phyloP scores from a whole-genome alignment of 2,797 vertebrate species.

The Pelochelys cantorii region DNA sequence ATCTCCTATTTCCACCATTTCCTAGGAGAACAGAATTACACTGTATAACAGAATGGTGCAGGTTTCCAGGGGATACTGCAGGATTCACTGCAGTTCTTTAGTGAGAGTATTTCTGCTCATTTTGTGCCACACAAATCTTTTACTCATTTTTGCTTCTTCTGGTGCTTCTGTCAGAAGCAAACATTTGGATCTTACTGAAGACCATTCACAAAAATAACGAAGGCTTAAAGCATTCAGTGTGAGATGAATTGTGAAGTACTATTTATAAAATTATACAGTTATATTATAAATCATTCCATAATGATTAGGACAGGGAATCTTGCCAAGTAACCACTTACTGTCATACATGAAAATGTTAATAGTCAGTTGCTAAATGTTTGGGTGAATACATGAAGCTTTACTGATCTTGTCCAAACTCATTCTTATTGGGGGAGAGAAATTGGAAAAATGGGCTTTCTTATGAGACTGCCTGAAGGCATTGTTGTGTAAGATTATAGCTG shows the following conservation, averaged over 20 bases:
- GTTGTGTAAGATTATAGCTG: neutral
- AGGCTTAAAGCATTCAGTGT: neutral
- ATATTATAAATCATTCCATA: neutral
- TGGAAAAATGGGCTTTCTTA: neutral
- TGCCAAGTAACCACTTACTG: neutral
- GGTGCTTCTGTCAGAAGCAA: neutral
- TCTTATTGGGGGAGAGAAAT: neutral
- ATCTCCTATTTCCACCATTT: neutral
- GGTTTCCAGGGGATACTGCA: neutral
- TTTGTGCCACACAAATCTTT: neutral
- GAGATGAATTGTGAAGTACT: neutral
- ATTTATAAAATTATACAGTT: neutral
- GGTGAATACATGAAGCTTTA: neutral
- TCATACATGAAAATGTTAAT: neutral
- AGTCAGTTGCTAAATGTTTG: neutral
- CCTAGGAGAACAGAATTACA: neutral
- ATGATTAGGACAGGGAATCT: neutral
- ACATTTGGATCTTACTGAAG: neutral
- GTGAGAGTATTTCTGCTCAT: too few species aligned
- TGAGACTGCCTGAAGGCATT: neutral
- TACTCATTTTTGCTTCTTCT: slow-evolving; percentile 1
- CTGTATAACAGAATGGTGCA: neutral
- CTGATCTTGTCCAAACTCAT: neutral
- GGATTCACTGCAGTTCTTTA: neutral
- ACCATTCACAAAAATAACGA: neutral